Base-by-base conservation (phyloP, 2,113 vertebrate species). In the Spheniscus mendiculus region DNA sequence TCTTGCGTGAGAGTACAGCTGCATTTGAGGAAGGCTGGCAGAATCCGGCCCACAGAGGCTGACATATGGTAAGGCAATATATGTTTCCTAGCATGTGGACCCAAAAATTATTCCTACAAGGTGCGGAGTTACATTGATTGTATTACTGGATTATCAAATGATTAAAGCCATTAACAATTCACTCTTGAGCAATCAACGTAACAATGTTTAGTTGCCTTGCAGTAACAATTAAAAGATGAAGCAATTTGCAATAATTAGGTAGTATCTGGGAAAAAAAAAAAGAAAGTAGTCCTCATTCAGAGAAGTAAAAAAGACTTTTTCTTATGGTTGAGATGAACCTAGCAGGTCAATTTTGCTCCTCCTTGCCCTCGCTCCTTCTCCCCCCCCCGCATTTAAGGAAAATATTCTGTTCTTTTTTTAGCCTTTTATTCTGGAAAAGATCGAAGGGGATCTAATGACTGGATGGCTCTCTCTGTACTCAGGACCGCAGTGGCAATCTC, bases 201-300 rank as follows among this genome's bases (percentile, higher is more conserved):
- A 97, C 98, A 98, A 94, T 98, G 95, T 98, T 98, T 98, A 97
- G 97, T 95, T 98, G 98, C 98, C 98, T 98, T 97, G 98, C 97
- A 98, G 98, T 98, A 98, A 98, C 97, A 98, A 98, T 98, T 98
- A 98, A 95, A 90, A 97, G 97, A 97, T 95, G 96, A 98, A 98
- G 96, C 97, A 98, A 98, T 98, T 98, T 98, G 97, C 97, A 93
- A 98, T 98, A 98, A 98, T 98, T 98, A 98, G 97, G 97, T 98
- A 96, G 91, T 97, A 97, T 97, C 90, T 98, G 96, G 74, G 96
- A 97, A 98, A n/a, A n/a, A n/a, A n/a, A n/a, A n/a, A n/a, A n/a
- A n/a, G n/a, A n/a, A 98, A 98, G 93, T 95, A 97, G 95, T 95
- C 95, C 97, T 97, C 98, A 98, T 98, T 98, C 98, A 96, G 83